Conservation (phyloP, 2,888 invertebrate species). For the Orthosia incerta region DNA sequence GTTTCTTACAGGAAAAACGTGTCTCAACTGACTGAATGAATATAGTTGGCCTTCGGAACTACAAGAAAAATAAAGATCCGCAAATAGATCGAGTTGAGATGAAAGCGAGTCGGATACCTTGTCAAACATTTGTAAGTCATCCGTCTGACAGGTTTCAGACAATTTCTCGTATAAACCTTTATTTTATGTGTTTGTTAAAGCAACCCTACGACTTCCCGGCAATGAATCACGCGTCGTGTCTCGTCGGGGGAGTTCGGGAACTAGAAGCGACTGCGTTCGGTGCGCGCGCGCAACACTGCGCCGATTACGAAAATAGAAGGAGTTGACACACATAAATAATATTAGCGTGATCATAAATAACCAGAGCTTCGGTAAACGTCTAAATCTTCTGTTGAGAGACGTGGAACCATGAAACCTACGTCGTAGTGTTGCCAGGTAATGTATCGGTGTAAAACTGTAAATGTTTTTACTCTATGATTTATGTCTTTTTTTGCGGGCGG, state of each 20-base stretch:
- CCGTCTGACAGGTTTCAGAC: slow-evolving; percentile 30
- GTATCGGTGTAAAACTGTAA: slow-evolving; percentile 25
- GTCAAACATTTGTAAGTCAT: slow-evolving; percentile 54
- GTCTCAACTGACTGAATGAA: slow-evolving; percentile 8
- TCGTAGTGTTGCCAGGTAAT: slow-evolving; percentile 47
- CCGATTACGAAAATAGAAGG: slow-evolving; percentile 85
- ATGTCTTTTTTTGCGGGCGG: slow-evolving; percentile 23
- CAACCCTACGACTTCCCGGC: slow-evolving; percentile 78
- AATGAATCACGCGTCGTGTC: slow-evolving; percentile 78
- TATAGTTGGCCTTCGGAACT: slow-evolving; percentile 32
- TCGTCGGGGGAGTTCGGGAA: slow-evolving; percentile 48
- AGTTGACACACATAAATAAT: slow-evolving; percentile 90
- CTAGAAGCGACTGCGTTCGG: slow-evolving; percentile 44
- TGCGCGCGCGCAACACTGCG: slow-evolving; percentile 69
- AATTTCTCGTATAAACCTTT: slow-evolving; percentile 71
- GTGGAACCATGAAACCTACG: slow-evolving; percentile 45
- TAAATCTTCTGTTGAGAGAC: slow-evolving; percentile 58
- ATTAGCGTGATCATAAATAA: slow-evolving; percentile 84
- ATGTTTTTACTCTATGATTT: slow-evolving; percentile 41
- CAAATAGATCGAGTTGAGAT: slow-evolving; percentile 34
- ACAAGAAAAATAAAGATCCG: slow-evolving; percentile 20
- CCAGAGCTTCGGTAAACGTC: slow-evolving; percentile 62
- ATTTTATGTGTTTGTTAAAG: slow-evolving; percentile 71
- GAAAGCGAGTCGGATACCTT: slow-evolving; percentile 32
- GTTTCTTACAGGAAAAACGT: neutral